Evolutionary conservation across 37 sponge, comb jelly and placozoan species (phyloP).

Genomic region (Crambe crambe): DNA sequence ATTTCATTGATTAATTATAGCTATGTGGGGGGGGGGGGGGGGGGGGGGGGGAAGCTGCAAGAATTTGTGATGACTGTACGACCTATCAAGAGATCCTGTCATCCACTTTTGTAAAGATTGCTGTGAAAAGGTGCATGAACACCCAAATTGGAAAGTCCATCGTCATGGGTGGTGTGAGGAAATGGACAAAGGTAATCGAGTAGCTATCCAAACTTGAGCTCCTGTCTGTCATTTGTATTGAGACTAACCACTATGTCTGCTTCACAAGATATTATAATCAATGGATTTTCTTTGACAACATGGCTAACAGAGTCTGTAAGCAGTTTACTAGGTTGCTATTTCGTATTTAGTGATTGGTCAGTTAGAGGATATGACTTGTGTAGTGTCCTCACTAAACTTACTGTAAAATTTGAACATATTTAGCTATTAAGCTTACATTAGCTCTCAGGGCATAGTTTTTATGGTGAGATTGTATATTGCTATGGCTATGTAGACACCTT

Average conservation of each 20-base stretch:
- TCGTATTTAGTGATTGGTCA: too few relatives aligned
- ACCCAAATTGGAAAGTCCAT: background rate
- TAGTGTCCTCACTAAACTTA: too few relatives aligned
- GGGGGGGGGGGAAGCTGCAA: background rate
- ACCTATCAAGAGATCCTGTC: background rate
- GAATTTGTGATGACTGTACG: background rate
- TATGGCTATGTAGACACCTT: too few relatives aligned
- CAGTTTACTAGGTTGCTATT: too few relatives aligned
- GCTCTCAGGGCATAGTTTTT: too few relatives aligned
- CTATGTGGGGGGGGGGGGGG: too few relatives aligned
- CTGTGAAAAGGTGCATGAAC: background rate
- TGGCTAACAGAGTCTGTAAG: conserved; percentile 91
- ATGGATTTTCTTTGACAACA: conserved; percentile 98
- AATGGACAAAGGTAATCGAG: background rate
- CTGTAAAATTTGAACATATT: too few relatives aligned
- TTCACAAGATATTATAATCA: conserved; percentile 61
- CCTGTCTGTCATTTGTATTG: conserved; percentile 91
- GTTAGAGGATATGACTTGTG: too few relatives aligned
- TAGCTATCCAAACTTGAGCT: conserved; percentile 54
- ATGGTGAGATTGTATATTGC: too few relatives aligned
- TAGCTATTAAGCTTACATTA: too few relatives aligned
- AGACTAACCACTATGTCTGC: conserved; percentile 97
- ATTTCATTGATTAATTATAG: background rate
- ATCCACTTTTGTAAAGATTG: conserved; percentile 17
- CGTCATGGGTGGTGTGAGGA: background rate